Percentiles rank a stretch among this genome's conserved stretches.
phyloP scores from a whole-genome alignment of 2,888 invertebrate genomes.

The Drosophila pullipes region DNA sequence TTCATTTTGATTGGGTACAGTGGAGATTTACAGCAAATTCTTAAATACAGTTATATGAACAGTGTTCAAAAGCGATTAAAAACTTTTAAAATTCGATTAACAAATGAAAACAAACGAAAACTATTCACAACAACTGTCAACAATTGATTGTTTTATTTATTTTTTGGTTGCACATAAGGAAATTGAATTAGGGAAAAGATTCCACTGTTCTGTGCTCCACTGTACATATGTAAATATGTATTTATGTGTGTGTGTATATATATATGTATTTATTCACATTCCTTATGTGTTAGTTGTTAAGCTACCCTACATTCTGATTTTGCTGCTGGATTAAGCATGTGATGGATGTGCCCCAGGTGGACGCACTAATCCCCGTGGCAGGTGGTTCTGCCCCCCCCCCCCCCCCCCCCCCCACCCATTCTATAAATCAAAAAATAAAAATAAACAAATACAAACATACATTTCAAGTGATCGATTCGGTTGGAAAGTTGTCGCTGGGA shows the following conservation, averaged over 20 bases:
- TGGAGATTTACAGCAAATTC: not conserved
- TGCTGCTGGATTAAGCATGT: slow-evolving; percentile 48
- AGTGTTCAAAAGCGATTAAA: not conserved
- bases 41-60: not conserved
- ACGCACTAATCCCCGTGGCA: slow-evolving; percentile 48
- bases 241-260: not conserved
- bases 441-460: not conserved
- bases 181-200: not conserved
- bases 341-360: slow-evolving; percentile 68
- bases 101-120: not conserved
- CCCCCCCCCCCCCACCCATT: not conserved
- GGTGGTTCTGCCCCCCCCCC: slow-evolving; percentile 19
- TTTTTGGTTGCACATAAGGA: not conserved
- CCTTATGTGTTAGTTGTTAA: not conserved
- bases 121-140: not conserved
- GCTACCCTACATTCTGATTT: slow-evolving; percentile 23
- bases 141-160: not conserved
- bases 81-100: not conserved
- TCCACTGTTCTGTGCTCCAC: not conserved
- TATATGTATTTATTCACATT: not conserved
- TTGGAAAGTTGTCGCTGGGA: not conserved
- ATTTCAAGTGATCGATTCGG: slow-evolving; percentile 37
- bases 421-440: slow-evolving; percentile 2
- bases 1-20: not conserved
- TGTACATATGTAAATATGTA: not conserved